Base-by-base conservation (phyloP, 2,797 vertebrate species). In the Tenualosa thibaudeaui region DNA sequence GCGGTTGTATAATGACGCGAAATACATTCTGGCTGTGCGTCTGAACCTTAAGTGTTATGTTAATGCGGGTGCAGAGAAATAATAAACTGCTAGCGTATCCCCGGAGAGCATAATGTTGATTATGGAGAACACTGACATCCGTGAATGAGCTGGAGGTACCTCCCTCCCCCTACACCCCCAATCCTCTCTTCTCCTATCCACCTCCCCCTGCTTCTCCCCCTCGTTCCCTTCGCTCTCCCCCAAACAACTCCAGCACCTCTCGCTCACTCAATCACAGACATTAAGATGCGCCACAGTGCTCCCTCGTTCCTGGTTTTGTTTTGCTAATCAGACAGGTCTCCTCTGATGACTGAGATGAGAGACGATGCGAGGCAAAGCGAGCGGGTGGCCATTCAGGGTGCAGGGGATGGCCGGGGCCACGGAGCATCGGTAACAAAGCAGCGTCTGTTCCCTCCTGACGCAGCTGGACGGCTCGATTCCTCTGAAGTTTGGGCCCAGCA, bases 131-230 rank as follows among this genome's bases (percentile, higher is more conserved):
- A 78, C 37, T 19, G 37, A 46, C 37, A 46, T 78, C 37, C 6
- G 71, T 17, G 40, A 78, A 78, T 40, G 15, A 22, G 71, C 71
- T 46, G 17, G 71, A 71, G 9, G 24, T 65, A 37, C 31, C 78
- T 81, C 83, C 85, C 81, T 85, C 46, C 85, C 83, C 86, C 85
- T 56, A 9, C 58, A 22, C 24, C 24, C 26, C 8, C 22, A 78
- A 65, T 68, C 81, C 85, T 84, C 86, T 68, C 81, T 81, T 81
- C 88, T 85, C 83, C 88, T 12, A 9, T 49, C 46, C 46, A 49
- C 46, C 7, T 6, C 58, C 17, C 17, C 2, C 3, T 6, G 3
- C 54, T 22, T 3, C 54, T n/a, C 58, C 56, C 22, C 58, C 58
- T 5, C 7, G 62, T 26, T 9, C 12, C 62, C 62, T 12, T 6